Conservation (phyloP, 1,140 invertebrate species). For the Megathymus violae region DNA sequence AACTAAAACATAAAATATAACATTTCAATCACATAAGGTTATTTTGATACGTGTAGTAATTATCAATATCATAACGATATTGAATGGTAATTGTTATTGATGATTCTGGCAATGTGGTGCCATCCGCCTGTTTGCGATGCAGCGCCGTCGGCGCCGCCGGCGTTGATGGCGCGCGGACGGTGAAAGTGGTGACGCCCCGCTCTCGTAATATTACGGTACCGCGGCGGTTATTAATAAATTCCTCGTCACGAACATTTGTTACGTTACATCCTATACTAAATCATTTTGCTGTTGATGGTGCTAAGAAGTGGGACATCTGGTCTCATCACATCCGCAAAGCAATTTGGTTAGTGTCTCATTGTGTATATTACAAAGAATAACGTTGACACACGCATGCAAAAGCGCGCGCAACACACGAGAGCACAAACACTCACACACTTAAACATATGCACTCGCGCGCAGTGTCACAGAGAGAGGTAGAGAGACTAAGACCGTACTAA, state of each 20-base stretch:
- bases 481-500: too few species aligned
- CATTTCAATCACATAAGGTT: too few species aligned
- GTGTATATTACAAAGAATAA: background rate
- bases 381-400: background rate
- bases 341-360: background rate
- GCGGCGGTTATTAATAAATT: constrained; percentile 29
- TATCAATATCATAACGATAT: too few species aligned
- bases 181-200: constrained; percentile 40
- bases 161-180: background rate
- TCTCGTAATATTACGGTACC: constrained; percentile 25
- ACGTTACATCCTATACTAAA: constrained; percentile 14
- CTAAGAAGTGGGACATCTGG: background rate
- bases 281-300: constrained; percentile 1
- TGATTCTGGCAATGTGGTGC: background rate
- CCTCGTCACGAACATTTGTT: constrained; percentile 22
- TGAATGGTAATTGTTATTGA: too few species aligned
- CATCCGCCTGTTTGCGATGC: background rate
- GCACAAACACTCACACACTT: too few species aligned
- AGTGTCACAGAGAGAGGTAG: too few species aligned
- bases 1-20: too few species aligned
- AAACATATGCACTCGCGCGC: too few species aligned
- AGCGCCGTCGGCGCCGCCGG: background rate
- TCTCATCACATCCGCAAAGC: background rate
- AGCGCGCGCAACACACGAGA: too few species aligned
- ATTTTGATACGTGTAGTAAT: too few species aligned